Evolutionary conservation across 2,797 vertebrate species (phyloP), one percentile per base, ranked within the genome.

Genomic region (Pogoniulus pusillus): DNA sequence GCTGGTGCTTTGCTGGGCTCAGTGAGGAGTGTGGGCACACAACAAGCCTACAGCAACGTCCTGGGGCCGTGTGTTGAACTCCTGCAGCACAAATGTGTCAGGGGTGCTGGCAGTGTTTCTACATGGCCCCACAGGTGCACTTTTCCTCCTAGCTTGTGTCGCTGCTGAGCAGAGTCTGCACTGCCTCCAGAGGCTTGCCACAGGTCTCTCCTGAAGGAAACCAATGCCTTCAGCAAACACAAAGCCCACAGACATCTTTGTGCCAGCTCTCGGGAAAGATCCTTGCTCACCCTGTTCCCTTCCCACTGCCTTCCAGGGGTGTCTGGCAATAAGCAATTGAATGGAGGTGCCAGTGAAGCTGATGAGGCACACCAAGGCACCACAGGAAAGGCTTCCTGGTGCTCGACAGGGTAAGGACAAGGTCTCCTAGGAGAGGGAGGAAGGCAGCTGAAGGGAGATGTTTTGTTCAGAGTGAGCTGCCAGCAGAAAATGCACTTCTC

Each of bases 241-340:
- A 14, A 2, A 80, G 5, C 8, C 35, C 57, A 54, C 35, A 82
- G 49, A 35, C 1, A 1, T 29, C 34, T 77, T 65, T 43, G 32
- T 76, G 51, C 16, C 39, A 77, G n/a, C 22, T 75, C 53, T 70
- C 23, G 73, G 43, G 49, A 60, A 26, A 23, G 30, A 32, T 1
- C n/a, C n/a, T n/a, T n/a, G 2, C 32, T 47, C 47, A 11, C 37
- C 24, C 80, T 0, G 0, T 29, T 73, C 16, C 39, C 5, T 49
- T 60, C 11, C 22, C 85, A 34, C 14, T 69, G 18, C 70, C 37
- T 57, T 78, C 54, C 34, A 79, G 43, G n/a, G 22, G 20, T 0
- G 0, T 27, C 43, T 69, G 26, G 5, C 39, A 77, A 63, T 15
- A 43, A 72, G 39, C 54, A 81, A 73, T 6, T 2, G 4, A 57